Conservation (phyloP, 2,797 vertebrate species). For the Lepidocolaptes lacrymiger region DNA sequence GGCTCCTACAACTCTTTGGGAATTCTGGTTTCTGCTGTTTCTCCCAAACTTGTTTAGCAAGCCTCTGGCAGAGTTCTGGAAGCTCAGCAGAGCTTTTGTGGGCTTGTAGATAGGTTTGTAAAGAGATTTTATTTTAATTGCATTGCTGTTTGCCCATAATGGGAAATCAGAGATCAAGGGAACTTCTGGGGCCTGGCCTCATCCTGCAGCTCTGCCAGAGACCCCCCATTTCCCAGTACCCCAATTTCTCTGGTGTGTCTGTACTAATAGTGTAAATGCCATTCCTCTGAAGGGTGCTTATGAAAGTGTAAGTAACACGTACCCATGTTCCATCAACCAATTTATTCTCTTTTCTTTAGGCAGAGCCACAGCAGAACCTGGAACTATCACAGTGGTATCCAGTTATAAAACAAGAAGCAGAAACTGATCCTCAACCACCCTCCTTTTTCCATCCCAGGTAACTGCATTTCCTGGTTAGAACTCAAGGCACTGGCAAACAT, state of each 20-base stretch:
- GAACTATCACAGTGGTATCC: slow-evolving; percentile 88
- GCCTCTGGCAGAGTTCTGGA: background rate
- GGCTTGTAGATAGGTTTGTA: background rate
- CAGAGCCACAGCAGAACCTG: slow-evolving; percentile 79
- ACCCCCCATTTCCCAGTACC: background rate
- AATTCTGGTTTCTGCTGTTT: background rate
- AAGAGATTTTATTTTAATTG: background rate
- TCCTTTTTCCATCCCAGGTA: slow-evolving; percentile 94
- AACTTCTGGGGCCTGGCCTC: background rate
- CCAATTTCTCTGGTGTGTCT: background rate
- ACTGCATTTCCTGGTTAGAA: background rate
- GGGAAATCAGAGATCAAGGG: background rate
- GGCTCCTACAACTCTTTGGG: background rate
- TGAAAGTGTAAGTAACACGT: background rate
- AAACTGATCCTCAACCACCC: slow-evolving; percentile 77
- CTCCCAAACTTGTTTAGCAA: background rate
- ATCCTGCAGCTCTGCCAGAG: background rate
- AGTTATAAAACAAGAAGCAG: slow-evolving; percentile 95
- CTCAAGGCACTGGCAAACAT: background rate
- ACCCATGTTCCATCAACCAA: background rate
- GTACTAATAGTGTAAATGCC: background rate
- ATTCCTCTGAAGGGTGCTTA: background rate
- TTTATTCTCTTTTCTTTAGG: slow-evolving; percentile 55
- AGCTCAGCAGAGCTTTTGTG: background rate
- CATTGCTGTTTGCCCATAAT: accelerated